Evolutionary conservation across 2,797 vertebrate genomes (phyloP).

Genomic region (Pangasius djambal): DNA sequence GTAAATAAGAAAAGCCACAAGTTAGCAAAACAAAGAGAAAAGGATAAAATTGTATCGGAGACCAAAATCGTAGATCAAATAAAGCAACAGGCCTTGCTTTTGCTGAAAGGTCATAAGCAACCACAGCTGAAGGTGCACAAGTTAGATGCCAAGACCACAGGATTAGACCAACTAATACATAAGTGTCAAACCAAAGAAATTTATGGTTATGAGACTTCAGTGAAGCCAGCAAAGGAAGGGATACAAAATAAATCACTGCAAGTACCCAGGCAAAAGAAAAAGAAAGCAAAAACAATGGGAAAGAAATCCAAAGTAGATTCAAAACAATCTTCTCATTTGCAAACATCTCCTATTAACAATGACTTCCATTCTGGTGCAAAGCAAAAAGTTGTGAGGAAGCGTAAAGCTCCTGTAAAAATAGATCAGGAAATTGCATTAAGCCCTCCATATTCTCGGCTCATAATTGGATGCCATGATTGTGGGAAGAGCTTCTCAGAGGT

Average conservation of each 20-base stretch:
- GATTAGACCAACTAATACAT: conserved; percentile 51
- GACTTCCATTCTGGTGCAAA: conserved; percentile 53
- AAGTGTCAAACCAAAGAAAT: conserved; percentile 46
- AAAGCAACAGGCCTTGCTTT: conserved; percentile 61
- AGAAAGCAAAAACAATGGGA: conserved; percentile 36
- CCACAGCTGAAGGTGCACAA: conserved; percentile 82
- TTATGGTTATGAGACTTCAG: background rate
- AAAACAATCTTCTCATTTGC: conserved; percentile 64
- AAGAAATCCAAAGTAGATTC: conserved; percentile 64
- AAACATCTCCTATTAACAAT: conserved; percentile 60
- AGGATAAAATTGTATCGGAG: conserved; percentile 28
- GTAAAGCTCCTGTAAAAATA: conserved; percentile 69
- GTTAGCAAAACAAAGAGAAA: conserved; percentile 54
- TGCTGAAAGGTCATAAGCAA: conserved; percentile 82
- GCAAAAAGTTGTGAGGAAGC: conserved; percentile 73
- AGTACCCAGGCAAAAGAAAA: conserved; percentile 37
- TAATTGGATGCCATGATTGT: conserved; percentile 77
- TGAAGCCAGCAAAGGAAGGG: conserved; percentile 11
- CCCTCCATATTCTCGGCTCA: conserved; percentile 67
- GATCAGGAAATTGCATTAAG: conserved; percentile 75
- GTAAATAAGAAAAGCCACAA: conserved; percentile 60
- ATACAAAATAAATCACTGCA: conserved; percentile 30
- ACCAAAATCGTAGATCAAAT: conserved; percentile 45
- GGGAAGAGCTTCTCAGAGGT: conserved; percentile 75
- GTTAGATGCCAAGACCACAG: conserved; percentile 74